These are phyloP conservation scores for Bryconaethiops microstoma DNA, from an alignment of 2,797 vertebrate genomes.

Conservation along the genomic window DNA sequence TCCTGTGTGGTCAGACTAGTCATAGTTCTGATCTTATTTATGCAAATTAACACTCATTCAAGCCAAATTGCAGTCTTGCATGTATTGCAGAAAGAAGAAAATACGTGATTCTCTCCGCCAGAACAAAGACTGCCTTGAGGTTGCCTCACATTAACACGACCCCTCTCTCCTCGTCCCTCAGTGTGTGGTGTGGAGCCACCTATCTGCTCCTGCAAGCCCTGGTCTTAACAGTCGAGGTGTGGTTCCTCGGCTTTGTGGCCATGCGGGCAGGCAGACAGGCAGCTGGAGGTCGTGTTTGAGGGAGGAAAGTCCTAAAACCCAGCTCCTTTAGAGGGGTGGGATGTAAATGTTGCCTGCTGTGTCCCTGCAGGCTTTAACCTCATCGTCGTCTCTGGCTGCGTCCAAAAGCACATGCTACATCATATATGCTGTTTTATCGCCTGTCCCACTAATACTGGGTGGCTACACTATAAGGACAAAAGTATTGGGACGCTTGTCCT, in stretches of 20 bases:
- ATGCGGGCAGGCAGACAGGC: slow-evolving; percentile 30
- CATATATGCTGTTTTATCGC: neutral
- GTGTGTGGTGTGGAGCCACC: slow-evolving; percentile 8
- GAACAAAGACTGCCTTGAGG: neutral
- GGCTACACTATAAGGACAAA: no score
- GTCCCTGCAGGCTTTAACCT: neutral
- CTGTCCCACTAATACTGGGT: neutral
- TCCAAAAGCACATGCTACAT: neutral
- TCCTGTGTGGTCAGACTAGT: neutral
- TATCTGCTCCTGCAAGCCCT: slow-evolving; percentile 19
- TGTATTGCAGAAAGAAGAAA: neutral
- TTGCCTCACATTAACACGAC: neutral
- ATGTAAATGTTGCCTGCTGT: slow-evolving; percentile 29
- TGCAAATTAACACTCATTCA: neutral
- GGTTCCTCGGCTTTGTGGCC: slow-evolving; percentile 64
- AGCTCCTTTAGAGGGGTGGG: slow-evolving; percentile 39
- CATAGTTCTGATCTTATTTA: neutral
- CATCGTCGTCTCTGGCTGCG: neutral
- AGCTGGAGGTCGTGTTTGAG: slow-evolving; percentile 56
- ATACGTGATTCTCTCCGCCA: neutral
- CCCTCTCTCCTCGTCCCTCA: neutral
- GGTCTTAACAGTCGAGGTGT: slow-evolving; percentile 70
- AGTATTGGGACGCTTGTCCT: no score
- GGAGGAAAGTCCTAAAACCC: slow-evolving; percentile 26
- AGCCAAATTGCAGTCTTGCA: neutral